Evolutionary conservation across 2,888 invertebrate genomes (phyloP).

Genomic region (Sylvicola fuscatus): DNA sequence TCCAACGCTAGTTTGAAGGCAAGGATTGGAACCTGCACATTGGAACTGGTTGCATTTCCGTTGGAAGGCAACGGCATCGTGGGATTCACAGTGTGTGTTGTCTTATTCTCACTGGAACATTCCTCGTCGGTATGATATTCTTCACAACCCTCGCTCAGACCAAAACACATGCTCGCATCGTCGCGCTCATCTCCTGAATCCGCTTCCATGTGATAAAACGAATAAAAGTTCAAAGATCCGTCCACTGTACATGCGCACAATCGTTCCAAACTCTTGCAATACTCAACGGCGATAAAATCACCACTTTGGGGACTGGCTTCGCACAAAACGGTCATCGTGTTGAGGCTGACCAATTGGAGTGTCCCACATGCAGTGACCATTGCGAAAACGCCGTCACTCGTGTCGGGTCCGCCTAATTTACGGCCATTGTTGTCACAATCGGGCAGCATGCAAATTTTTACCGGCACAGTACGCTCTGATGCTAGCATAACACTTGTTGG

Average conservation of each 20-base stretch:
- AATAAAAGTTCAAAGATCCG: constrained; percentile 67
- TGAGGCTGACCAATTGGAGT: constrained; percentile 47
- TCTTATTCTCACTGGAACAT: not conserved
- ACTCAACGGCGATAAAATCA: constrained; percentile 62
- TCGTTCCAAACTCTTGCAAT: constrained; percentile 73
- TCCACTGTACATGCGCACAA: constrained; percentile 64
- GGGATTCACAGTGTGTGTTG: not conserved
- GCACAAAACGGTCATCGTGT: constrained; percentile 45
- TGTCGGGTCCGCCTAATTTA: constrained; percentile 8
- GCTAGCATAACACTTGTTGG: constrained; percentile 40
- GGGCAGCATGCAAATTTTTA: constrained; percentile 49
- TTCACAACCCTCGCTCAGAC: constrained; percentile 8
- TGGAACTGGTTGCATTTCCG: constrained; percentile 2
- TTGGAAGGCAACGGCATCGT: constrained; percentile 1
- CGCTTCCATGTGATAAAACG: constrained; percentile 48
- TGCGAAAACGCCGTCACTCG: constrained; percentile 39
- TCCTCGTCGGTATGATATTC: too few species aligned
- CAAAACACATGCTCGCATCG: constrained; percentile 28
- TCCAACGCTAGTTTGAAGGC: constrained; percentile 38
- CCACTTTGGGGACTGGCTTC: constrained; percentile 45
- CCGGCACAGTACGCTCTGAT: constrained; percentile 40
- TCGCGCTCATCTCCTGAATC: constrained; percentile 53
- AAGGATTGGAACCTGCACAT: constrained; percentile 18
- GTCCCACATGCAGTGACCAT: constrained; percentile 55
- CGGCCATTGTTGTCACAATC: constrained; percentile 23